Base-by-base conservation (phyloP, 2,113 vertebrate species). In the Toxotes chatareus region DNA sequence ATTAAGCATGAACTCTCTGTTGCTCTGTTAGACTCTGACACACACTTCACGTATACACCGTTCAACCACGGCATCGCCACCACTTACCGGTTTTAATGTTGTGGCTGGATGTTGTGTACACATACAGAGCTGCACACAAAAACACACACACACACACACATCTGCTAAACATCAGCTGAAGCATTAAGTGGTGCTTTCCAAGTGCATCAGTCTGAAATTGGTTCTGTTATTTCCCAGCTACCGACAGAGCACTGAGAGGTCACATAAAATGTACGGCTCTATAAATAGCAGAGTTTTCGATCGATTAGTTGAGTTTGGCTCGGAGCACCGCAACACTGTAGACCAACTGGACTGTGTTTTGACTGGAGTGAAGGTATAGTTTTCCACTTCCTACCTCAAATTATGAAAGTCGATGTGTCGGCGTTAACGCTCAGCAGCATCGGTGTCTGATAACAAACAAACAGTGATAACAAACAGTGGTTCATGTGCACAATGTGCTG, bases 241-340 rank as follows among this genome's bases (percentile, higher is more conserved):
- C 46, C 7, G 56, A 74, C 70, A 21, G 21, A 71, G 27, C 57
- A 17, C 70, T 31, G 64, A 73, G 73, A 67, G 76, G 74, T 51
- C 75, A 62, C 64, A 69, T 53, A 38, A 76, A 73, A 62, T 5
- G 19, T 13, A 4, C 0, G 65, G 55, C 64, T 71, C 5, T 65
- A 73, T 63, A 71, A 85, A 78, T 36, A 66, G 76, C 62, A 16
- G 47, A 4, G 36, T 23, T 3, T 27, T 51, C 38, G 21, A 86
- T 90, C 32, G 40, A 87, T 85, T 1, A 27, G 32, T n/a, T 60
- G 46, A 51, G 63, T 68, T 72, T 47, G 44, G 36, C 49, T 60
- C 3, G 19, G 16, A 53, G 59, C 23, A 8, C 14, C 16, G 72
- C 32, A 53, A 34, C 49, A 21, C 64, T 59, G 57, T 23, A 55